Evolutionary conservation across 2,797 vertebrate species (phyloP).

Genomic region (Gymnopithys bicolor): DNA sequence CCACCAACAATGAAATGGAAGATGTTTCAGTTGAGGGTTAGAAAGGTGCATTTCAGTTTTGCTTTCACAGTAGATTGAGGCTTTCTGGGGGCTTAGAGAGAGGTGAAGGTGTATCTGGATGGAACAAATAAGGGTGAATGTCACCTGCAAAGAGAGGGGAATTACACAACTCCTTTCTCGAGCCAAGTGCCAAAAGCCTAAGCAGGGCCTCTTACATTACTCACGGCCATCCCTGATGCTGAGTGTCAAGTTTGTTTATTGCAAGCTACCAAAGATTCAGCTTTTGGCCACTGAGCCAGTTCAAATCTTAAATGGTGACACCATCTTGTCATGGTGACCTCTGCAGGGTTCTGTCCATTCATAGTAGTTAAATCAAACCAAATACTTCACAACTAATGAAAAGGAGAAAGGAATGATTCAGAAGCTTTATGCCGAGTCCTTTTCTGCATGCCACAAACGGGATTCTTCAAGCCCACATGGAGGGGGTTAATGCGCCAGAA

Average conservation of each 20-base stretch:
- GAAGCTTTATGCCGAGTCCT: neutral
- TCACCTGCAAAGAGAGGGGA: constrained; percentile 19
- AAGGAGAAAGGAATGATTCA: neutral
- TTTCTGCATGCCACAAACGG: neutral
- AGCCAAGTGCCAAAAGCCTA: neutral
- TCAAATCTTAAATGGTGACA: neutral
- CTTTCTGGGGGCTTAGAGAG: neutral
- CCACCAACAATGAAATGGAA: neutral
- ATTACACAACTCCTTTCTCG: neutral
- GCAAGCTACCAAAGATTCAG: neutral
- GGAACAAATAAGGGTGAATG: constrained; percentile 30
- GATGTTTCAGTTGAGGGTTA: neutral
- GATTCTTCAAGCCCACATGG: constrained; percentile 29
- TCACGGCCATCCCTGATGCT: neutral
- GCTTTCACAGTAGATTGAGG: neutral
- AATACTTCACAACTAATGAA: neutral
- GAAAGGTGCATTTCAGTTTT: neutral
- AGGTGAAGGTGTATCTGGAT: neutral
- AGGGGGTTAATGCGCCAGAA: constrained; percentile 51
- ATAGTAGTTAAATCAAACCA: neutral
- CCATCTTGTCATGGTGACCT: neutral
- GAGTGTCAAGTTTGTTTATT: neutral
- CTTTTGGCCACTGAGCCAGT: neutral
- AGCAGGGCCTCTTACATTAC: neutral
- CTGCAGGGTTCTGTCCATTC: neutral